Evolutionary conservation across 2,113 vertebrate genomes (phyloP), one percentile per base, ranked within the genome.

Genomic region (Hypocryptadius cinnamomeus): DNA sequence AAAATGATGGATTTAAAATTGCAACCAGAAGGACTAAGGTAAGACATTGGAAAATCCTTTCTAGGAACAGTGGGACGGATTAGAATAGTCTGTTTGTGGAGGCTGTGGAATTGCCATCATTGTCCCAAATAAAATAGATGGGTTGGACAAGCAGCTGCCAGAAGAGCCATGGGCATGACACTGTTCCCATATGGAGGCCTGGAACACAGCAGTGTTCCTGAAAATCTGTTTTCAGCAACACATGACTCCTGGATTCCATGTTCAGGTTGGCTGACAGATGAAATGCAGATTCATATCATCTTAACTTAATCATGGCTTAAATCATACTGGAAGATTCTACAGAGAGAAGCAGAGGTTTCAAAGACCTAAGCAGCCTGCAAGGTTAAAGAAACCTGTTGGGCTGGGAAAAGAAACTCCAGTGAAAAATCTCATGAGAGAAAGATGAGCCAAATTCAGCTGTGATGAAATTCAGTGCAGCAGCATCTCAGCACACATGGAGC

Each of bases 181-280:
- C 1, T 44, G 37, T 44, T 47, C 40, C 54, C 11, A 12, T 0
- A 9, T 0, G 63, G 28, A 69, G 30, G 14, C 17, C 40, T 4
- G 2, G 31, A 77, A 65, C 1, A 0, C 77, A 92, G 19, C 57
- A 39, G 44, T 3, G 51, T 1, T 91, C 27, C 59, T 76, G n/a
- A 88, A 37, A 79, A 68, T 16, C n/a, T 66, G 2, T 11, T n/a
- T 42, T n/a, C 59, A 76, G 47, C 21, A 87, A 21, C 54, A 70
- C 13, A 2, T 3, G 4, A n/a, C 20, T 45, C 40, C 70, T 35
- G 33, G 63, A 79, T 61, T 70, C 45, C 60, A 30, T 1, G 11
- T 63, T 70, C 61, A 79, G 61, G 13, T 24, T 70, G n/a, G 31
- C 5, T 65, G 45, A 65, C 4, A 7, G 56, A 78, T 3, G 2